A percentile compares a stretch with the other conserved stretches of the same genome.
phyloP scores from a whole-genome alignment of 2,113 vertebrate species.

The Oreochromis spilurus region DNA sequence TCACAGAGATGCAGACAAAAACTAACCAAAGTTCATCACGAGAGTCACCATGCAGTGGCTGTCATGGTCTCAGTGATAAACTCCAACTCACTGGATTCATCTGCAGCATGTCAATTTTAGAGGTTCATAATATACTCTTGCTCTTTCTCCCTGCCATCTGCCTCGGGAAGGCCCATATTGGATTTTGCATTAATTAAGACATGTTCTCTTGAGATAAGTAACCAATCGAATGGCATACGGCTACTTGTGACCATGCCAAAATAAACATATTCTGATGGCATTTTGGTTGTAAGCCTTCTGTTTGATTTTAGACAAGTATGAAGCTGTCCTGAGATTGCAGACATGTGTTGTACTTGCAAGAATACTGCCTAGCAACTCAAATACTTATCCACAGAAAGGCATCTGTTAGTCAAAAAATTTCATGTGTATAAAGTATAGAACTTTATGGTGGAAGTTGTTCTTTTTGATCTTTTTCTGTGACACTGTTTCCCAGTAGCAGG shows the following conservation, averaged over 20 bases:
- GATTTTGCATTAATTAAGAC: background rate
- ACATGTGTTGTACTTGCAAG: background rate
- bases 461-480: background rate
- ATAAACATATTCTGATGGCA: background rate
- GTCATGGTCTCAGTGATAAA: background rate
- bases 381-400: background rate
- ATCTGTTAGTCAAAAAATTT: background rate
- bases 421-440: fast-evolving
- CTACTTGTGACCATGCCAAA: background rate
- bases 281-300: background rate
- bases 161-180: background rate
- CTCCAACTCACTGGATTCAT: background rate
- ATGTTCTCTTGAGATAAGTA: background rate
- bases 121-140: background rate
- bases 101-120: background rate
- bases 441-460: background rate
- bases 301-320: background rate
- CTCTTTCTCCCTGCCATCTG: background rate
- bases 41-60: background rate
- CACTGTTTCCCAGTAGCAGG: background rate
- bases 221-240: background rate
- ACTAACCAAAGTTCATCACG: background rate
- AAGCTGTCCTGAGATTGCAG: background rate
- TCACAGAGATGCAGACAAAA: background rate
- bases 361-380: background rate